Base-by-base conservation (phyloP, 2,113 vertebrate species). In the Silurus glanis region DNA sequence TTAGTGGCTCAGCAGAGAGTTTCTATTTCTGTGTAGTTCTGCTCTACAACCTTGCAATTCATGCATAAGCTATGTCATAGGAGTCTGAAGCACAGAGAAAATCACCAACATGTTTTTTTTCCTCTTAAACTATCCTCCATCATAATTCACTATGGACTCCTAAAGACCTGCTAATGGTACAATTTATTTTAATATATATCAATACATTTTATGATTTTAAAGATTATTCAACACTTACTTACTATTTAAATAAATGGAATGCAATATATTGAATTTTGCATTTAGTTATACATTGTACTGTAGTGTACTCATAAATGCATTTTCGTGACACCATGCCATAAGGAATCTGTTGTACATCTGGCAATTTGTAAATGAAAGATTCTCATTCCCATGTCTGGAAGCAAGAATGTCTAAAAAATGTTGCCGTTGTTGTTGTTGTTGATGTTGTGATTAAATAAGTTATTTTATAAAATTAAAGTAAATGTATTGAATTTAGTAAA, bases 401-500 rank as follows among this genome's bases (percentile, higher is more conserved):
- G 8, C 16, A 19, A 13, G 28, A 69, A 69, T 17, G 28, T 37
- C 37, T 17, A 3, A 72, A 72, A 72, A 72, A 21, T 37, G 3
- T 21, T 47, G 16, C 47, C 4, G 19, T 9, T 25, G 17, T n/a
- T 28, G 9, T 9, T 10, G 1, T 49, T 49, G 49, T 75, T 45
- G 13, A 8, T 56, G 55, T 37, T 45, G 37, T 1, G 37, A 16
- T 74, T 75, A 55, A 53, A 51, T 6, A n/a, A 12, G 47, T 23
- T 49, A 21, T 49, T 78, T 58, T 67, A 55, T 16, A 53, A 51
- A 83, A 53, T 37, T 1, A 28, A 83, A 78, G 51, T 49, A 51
- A 83, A 66, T 62, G 45, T 37, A 72, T 47, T 13, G 37, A 4
- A 80, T 85, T 58, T 64, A 37, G 10, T 79, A 67, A 55, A 79